Evolutionary conservation across 2,113 vertebrate genomes (phyloP).

Genomic region (Microcebus lehilahytsara): DNA sequence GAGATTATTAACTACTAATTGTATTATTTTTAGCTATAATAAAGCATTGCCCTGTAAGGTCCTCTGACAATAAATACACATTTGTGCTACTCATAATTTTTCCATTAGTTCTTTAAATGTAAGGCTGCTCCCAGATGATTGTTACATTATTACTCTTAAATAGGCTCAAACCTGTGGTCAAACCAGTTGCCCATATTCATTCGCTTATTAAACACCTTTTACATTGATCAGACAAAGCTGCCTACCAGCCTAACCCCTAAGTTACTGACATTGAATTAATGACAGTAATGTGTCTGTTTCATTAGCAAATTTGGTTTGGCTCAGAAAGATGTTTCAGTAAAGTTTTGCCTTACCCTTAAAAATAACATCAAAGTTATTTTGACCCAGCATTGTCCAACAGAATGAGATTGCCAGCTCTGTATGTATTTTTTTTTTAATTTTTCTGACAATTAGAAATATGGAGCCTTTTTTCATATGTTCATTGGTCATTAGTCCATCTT

Average conservation of each 20-base stretch:
- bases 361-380: neutral
- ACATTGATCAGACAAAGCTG: neutral
- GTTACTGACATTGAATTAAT: neutral
- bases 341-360: neutral
- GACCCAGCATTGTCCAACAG: neutral
- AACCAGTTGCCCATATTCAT: neutral
- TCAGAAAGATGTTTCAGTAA: neutral
- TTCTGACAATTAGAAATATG: too few relatives aligned
- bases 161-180: neutral
- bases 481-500: too few relatives aligned
- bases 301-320: slow-evolving; percentile 22
- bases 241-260: neutral
- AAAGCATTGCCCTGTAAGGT: slow-evolving; percentile 31
- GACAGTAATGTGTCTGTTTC: neutral
- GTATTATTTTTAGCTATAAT: slow-evolving; percentile 18
- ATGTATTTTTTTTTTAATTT: neutral
- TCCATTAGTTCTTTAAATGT: slow-evolving; percentile 20
- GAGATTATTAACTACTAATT: slow-evolving; percentile 45
- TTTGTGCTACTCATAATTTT: slow-evolving; percentile 53
- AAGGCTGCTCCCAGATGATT: neutral
- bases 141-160: slow-evolving; percentile 6
- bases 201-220: neutral
- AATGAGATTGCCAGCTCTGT: neutral
- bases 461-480: too few relatives aligned
- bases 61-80: slow-evolving; percentile 19